These are phyloP conservation scores for Nannoperca australis DNA, from an alignment of 2,797 vertebrate species.

Conservation along the genomic window DNA sequence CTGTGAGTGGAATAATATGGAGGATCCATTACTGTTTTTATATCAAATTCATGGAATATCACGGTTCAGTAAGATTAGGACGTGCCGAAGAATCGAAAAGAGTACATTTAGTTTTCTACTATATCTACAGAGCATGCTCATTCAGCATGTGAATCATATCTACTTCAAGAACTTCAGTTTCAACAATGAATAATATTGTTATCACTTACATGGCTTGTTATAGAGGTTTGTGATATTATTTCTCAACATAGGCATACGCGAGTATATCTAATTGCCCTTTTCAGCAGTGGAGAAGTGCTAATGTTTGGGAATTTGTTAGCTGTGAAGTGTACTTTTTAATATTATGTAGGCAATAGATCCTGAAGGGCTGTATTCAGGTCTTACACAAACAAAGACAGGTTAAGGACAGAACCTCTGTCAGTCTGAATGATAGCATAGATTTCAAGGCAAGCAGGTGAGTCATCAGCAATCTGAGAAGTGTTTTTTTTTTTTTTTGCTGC, in stretches of 20 bases:
- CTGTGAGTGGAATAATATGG: slow-evolving; percentile 32
- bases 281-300: neutral
- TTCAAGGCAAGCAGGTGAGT: neutral
- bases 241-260: neutral
- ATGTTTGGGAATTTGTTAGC: neutral
- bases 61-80: slow-evolving; percentile 14
- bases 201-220: neutral
- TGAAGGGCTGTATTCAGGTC: slow-evolving; percentile 5
- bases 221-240: neutral
- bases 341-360: slow-evolving; percentile 5
- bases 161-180: slow-evolving; percentile 10
- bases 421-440: neutral
- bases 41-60: slow-evolving; percentile 57
- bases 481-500: slow-evolving; percentile 5
- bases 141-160: slow-evolving; percentile 1
- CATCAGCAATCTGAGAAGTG: neutral
- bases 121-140: slow-evolving; percentile 6
- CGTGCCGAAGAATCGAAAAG: slow-evolving; percentile 18
- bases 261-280: slow-evolving; percentile 7
- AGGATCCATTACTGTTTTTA: slow-evolving; percentile 44
- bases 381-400: neutral
- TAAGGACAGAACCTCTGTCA: neutral
- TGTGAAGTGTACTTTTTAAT: slow-evolving; percentile 3
- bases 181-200: neutral
- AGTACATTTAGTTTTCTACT: slow-evolving; percentile 21